Evolutionary conservation across 2,888 invertebrate genomes (phyloP), one percentile per base, ranked within the genome.

Genomic region (Drosophila peninsularis): DNA sequence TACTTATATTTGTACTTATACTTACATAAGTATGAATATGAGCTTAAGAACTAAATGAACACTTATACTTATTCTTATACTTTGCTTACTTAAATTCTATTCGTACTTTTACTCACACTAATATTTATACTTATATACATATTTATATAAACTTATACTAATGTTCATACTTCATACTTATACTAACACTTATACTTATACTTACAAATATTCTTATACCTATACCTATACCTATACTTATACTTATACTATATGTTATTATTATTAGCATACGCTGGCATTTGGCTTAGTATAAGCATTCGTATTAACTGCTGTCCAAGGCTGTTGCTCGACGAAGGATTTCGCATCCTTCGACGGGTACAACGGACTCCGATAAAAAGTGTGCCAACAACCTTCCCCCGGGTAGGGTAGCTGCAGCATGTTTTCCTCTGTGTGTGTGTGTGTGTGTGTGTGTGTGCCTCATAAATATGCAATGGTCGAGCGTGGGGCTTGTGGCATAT

Each of bases 301-400:
- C 1, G 52, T 53, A 14, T n/a, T 24, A 27, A 27, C 27, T 41
- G 53, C 36, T 41, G 53, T 67, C 73, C 73, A 74, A 74, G 75
- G 74, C 70, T 74, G 75, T 64, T 61, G 42, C 36, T 17, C 21
- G 34, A 14, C 54, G 67, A 67, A 62, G 71, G 57, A 75, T 62
- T 36, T 45, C 36, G 37, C 50, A 69, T 77, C 75, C 78, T 76
- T 77, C 63, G 72, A 5, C 30, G 60, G 62, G 75, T 77, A 62
- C 75, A 77, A 60, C 65, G 68, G 47, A 61, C 77, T 75, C 75
- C 24, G 53, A 41, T 57, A 34, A 50, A 81, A 80, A 72, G 75
- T 81, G 81, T 78, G 80, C 81, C 81, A 80, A 80, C 78, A 80
- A 80, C 80, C 80, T 80, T 80, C 78, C 72, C 63, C 39, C 30